These are phyloP conservation scores for Nautilus pompilius DNA, from an alignment of 1,140 invertebrate species.

Conservation along the genomic window DNA sequence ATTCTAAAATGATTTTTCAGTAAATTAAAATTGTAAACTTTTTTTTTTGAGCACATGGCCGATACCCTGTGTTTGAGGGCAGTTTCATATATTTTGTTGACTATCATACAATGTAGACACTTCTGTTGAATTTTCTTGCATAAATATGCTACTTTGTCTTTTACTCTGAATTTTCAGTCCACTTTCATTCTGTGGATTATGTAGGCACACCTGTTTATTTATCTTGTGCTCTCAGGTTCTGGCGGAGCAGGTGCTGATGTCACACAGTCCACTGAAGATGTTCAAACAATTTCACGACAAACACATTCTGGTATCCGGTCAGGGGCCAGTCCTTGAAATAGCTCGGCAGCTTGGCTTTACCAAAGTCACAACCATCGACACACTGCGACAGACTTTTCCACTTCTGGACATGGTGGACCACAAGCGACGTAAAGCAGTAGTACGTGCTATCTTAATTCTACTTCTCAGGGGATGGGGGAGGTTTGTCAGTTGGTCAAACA, in stretches of 20 bases:
- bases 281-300: slow-evolving; percentile 67
- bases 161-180: too few relatives aligned
- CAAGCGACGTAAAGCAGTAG: slow-evolving; percentile 56
- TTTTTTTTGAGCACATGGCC: too few relatives aligned
- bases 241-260: slow-evolving; percentile 70
- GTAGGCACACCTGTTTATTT: neutral
- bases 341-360: slow-evolving; percentile 66
- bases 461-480: too few relatives aligned
- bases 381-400: slow-evolving; percentile 65
- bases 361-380: slow-evolving; percentile 65
- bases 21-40: too few relatives aligned
- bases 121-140: too few relatives aligned
- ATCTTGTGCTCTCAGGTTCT: slow-evolving; percentile 47
- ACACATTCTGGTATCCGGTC: slow-evolving; percentile 67
- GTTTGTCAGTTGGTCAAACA: too few relatives aligned
- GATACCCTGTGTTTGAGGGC: too few relatives aligned
- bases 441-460: slow-evolving; percentile 27
- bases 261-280: slow-evolving; percentile 68
- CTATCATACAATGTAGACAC: too few relatives aligned
- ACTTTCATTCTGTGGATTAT: too few relatives aligned
- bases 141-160: too few relatives aligned
- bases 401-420: slow-evolving; percentile 71
- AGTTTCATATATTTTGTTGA: too few relatives aligned
- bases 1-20: too few relatives aligned
- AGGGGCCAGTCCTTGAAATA: slow-evolving; percentile 61